Base-by-base conservation (phyloP, 1,140 invertebrate genomes). In the Neodiprion fabricii region DNA sequence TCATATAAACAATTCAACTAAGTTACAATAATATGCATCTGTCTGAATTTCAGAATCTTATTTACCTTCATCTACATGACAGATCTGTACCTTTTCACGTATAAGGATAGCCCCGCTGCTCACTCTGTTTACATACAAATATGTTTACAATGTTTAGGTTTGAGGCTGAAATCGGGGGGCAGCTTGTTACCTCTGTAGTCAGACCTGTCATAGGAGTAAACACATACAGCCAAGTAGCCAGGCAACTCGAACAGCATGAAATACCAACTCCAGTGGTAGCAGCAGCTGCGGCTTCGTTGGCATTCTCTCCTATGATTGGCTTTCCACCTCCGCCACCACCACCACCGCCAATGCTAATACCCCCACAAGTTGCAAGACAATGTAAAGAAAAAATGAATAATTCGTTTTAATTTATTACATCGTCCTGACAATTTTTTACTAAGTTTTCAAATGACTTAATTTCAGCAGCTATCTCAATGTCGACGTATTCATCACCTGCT, bases 151-250 rank as follows among this genome's bases (percentile, higher is more conserved):
- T 48, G 12, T 81, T 11, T 78, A 95, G 94, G 78, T 96, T 96
- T 85, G 95, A 96, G 83, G 94, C 95, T n/a, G 95, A 96, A 88
- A 96, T 96, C 76, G 93, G 94, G 8, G 91, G 91, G 71, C 87
- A 91, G 74, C 85, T 90, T 53, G 87, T 90, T 28, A 87, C 88
- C 28, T 87, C 90, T 70, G 89, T 91, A 7, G 82, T 79, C 28
- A 88, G 91, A 21, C 91, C 91, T 12, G 91, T 94, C 14, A 94
- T 94, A 49, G 92, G 91, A 12, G 90, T 91, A 7, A 91, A 91
- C 76, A 94, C 93, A 4, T 94, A 92, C 81, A 91, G 89, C 79
- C 90, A 91, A 82, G 91, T 93, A 10, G 91, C 93, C 76, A 89
- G 93, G 78, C 91, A 91, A 79, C 80, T 94, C 68, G 90, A 92